phyloP scores from a whole-genome alignment of 2,113 vertebrate species.

The Galbula dea region DNA sequence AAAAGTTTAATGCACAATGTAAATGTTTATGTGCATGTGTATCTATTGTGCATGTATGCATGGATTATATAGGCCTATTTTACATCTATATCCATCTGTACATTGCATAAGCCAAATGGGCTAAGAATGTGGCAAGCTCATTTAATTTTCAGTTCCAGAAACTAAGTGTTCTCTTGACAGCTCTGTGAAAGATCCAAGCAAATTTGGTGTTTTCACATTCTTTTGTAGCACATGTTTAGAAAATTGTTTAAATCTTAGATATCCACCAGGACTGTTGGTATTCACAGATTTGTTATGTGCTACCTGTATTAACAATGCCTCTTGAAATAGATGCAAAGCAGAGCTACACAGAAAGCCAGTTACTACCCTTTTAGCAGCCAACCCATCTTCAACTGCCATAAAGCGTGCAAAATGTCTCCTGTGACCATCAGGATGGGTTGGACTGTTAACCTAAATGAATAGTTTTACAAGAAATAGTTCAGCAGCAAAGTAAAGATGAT shows the following conservation, averaged over 20 bases:
- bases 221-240: not conserved
- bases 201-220: not conserved
- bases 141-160: not conserved
- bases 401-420: not conserved
- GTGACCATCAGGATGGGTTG: not conserved
- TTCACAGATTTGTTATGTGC: not conserved
- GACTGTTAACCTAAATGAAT: not conserved
- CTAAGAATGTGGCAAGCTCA: not conserved
- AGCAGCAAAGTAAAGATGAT: not conserved
- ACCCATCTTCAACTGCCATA: not conserved
- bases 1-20: constrained; percentile 25
- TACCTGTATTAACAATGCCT: not conserved
- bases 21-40: constrained; percentile 20
- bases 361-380: not conserved
- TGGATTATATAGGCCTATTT: not conserved
- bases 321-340: not conserved
- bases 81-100: not conserved
- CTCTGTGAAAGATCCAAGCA: not conserved
- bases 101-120: not conserved
- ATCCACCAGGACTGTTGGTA: not conserved
- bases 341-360: not conserved
- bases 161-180: not conserved
- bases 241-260: not conserved
- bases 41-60: constrained; percentile 32
- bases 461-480: not conserved